These are phyloP conservation scores for Prenolepis imparis DNA, from an alignment of 2,888 invertebrate genomes.

Conservation along the genomic window DNA sequence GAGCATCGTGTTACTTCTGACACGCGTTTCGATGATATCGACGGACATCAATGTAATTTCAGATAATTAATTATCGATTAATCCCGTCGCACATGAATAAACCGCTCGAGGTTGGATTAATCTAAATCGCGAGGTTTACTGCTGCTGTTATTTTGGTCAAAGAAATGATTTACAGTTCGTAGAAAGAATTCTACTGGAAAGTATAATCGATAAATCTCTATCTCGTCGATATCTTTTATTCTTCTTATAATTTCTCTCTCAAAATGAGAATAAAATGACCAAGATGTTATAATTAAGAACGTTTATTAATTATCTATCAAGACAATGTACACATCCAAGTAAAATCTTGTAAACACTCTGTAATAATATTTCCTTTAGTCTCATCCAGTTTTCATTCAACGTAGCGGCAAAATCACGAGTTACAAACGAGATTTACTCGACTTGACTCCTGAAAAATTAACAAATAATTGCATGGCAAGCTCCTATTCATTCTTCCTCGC, in stretches of 20 bases:
- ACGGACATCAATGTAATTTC: slow-evolving; percentile 20
- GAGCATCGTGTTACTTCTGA: slow-evolving; percentile 38
- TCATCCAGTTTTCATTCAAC: background rate
- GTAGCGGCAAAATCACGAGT: slow-evolving; percentile 1
- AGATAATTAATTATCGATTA: slow-evolving; percentile 49
- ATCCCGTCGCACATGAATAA: slow-evolving; percentile 30
- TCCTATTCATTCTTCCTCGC: slow-evolving; percentile 3
- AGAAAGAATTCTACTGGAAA: background rate
- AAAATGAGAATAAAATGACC: background rate
- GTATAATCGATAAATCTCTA: background rate
- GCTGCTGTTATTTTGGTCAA: background rate
- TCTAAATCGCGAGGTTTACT: background rate
- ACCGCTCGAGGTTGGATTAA: slow-evolving; percentile 10
- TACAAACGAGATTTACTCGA: slow-evolving; percentile 1
- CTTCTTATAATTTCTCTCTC: background rate
- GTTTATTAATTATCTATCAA: slow-evolving; percentile 3
- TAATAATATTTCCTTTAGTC: background rate
- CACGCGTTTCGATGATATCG: background rate
- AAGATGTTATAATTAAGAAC: slow-evolving; percentile 11
- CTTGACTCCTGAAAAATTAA: slow-evolving; percentile 11
- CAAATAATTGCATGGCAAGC: slow-evolving; percentile 42
- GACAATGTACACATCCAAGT: background rate
- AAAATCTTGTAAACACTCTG: background rate
- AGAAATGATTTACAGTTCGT: background rate
- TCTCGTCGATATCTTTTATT: background rate